Evolutionary conservation across 2,113 vertebrate genomes (phyloP), one percentile per base, ranked within the genome.

Genomic region (Bubo bubo): DNA sequence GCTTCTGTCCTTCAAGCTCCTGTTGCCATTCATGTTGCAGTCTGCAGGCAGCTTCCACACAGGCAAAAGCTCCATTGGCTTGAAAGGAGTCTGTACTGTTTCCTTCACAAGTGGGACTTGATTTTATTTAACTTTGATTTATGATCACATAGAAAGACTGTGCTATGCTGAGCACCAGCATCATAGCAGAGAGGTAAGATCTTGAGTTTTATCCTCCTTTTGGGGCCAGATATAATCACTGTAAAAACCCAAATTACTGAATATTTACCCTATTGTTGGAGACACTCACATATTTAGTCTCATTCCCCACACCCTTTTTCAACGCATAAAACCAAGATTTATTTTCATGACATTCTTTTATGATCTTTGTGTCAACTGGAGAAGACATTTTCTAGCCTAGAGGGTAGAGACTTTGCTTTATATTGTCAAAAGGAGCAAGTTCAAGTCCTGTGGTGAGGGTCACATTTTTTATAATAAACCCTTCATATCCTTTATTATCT

Each of bases 401-500:
- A 95, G 88, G 70, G 64, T 41, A 86, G 43, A 81, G 41, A 41
- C 24, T 97, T 93, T 91, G 52, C 79, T 92, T 95, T 68, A 59
- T 75, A 56, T 52, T 93, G 73, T 67, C 63, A 86, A 88, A 96
- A 95, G 66, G 14, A 90, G 27, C 67, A 94, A 84, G 93, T 93
- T 93, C 74, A 92, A 45, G 34, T 97, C 96, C 94, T 81, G 93
- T 47, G 68, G 96, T 92, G 97, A 96, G 79, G 91, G 93, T 97
- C 95, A 91, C 72, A 32, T 71, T 74, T 97, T 91, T 94, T 80
- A 66, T 71, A 95, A 88, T 79, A 92, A 93, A 81, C 43, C 20
- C 37, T 93, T 84, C 64, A 4, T 83, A 92, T 71, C 55, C 71
- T 90, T 58, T 62, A 76, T 96, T 94, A 92, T 97, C 59, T 91